A percentile compares a stretch with the other conserved stretches of the same genome.
Evolutionary conservation across 30 jellyfish, hydroid and myxozoan genomes (phyloP).

Genomic region (Nemopilema nomurai): DNA sequence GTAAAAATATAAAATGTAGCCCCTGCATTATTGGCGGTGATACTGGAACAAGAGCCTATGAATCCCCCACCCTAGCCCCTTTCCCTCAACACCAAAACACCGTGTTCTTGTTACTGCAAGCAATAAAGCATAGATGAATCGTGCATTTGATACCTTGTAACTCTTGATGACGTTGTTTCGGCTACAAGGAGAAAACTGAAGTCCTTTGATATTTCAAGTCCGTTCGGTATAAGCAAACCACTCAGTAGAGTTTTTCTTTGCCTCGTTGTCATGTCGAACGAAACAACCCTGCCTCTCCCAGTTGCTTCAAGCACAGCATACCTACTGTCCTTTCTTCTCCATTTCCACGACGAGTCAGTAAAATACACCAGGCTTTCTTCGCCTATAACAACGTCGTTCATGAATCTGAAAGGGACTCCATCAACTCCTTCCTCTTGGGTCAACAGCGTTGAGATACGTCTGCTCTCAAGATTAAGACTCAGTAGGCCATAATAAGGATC

Average conservation of each 20-base stretch:
- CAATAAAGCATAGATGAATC: no score
- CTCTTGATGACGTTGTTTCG: slow-evolving; percentile 75
- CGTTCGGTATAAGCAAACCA: slow-evolving; percentile 71
- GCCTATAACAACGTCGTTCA: slow-evolving; percentile 65
- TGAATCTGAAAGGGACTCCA: slow-evolving; percentile 62
- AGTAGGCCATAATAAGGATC: slow-evolving; percentile 80
- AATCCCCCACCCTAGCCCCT: no score
- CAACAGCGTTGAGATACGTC: slow-evolving; percentile 30
- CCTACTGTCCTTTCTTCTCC: slow-evolving; percentile 60
- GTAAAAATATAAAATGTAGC: no score
- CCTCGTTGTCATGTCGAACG: slow-evolving; percentile 43
- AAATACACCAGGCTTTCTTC: slow-evolving; percentile 60
- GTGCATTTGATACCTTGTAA: slow-evolving; percentile 46
- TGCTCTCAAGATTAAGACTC: slow-evolving; percentile 28
- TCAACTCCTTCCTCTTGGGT: slow-evolving; percentile 62
- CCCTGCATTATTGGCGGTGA: no score
- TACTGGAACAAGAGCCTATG: no score
- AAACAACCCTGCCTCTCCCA: slow-evolving; percentile 80
- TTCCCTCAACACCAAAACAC: no score
- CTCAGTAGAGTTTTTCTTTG: slow-evolving; percentile 42
- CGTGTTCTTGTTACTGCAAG: no score
- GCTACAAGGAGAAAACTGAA: slow-evolving; percentile 56
- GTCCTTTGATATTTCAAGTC: slow-evolving; percentile 73
- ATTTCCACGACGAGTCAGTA: slow-evolving; percentile 86
- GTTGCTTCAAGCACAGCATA: slow-evolving; percentile 80